Evolutionary conservation across 2,113 vertebrate genomes (phyloP).

Genomic region (Corythornis cristatus): DNA sequence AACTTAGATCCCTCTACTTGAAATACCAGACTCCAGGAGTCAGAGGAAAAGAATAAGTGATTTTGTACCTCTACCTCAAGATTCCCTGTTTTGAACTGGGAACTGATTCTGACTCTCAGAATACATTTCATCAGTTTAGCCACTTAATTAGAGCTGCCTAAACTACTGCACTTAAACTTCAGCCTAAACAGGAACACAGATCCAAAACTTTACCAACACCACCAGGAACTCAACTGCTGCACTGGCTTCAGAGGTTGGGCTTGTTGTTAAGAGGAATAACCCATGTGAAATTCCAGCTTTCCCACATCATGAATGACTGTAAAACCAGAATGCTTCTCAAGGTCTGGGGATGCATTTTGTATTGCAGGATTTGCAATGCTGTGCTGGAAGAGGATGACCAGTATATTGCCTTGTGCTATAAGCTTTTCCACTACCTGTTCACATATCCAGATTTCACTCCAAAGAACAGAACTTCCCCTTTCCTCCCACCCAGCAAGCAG

Average conservation of each 20-base stretch:
- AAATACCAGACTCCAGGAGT: not conserved
- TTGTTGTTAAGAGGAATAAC: not conserved
- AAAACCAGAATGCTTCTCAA: not conserved
- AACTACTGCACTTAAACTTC: not conserved
- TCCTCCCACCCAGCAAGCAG: not conserved
- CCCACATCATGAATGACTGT: not conserved
- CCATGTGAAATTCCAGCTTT: not conserved
- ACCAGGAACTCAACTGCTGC: not conserved
- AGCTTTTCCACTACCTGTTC: not conserved
- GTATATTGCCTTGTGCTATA: fast-evolving
- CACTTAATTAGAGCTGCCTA: not conserved
- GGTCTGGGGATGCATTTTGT: not conserved
- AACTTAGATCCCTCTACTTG: not conserved
- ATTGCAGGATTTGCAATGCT: not conserved
- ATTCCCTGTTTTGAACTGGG: not conserved
- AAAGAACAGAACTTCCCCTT: not conserved
- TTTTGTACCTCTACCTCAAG: not conserved
- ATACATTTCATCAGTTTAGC: not conserved
- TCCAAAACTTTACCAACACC: not conserved
- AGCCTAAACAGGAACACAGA: not conserved
- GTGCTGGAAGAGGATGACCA: not conserved
- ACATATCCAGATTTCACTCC: not conserved
- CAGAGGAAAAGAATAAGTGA: not conserved
- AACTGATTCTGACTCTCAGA: not conserved
- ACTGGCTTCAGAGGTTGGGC: not conserved